These are phyloP conservation scores for Nesidiocoris tenuis DNA, from an alignment of 2,888 invertebrate species.

Conservation along the genomic window DNA sequence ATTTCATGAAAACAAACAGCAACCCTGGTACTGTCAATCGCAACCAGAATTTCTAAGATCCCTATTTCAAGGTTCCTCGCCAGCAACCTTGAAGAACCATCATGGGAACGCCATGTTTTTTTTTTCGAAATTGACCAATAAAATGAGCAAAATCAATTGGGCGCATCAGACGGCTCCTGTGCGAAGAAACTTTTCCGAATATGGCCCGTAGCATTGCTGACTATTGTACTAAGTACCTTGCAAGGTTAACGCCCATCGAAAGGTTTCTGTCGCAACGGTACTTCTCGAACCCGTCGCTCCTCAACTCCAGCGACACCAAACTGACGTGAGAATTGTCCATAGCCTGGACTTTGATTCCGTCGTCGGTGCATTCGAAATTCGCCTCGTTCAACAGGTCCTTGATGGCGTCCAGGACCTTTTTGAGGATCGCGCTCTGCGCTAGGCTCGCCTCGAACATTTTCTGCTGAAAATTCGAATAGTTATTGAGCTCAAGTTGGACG, in stretches of 20 bases:
- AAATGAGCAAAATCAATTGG: no score
- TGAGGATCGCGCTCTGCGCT: constrained; percentile 83
- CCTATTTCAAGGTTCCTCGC: no score
- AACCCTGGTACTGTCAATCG: no score
- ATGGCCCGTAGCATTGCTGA: neutral
- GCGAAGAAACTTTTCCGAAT: no score
- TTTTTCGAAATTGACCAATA: no score
- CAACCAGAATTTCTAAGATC: no score
- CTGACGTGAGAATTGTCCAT: constrained; percentile 99
- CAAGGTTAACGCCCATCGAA: constrained; percentile 95
- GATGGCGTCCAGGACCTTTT: constrained; percentile 96
- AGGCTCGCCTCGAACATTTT: constrained; percentile 99
- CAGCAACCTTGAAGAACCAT: no score
- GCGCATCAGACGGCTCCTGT: no score
- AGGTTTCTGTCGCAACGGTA: constrained; percentile 97
- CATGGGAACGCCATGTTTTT: no score
- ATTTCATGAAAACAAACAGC: no score
- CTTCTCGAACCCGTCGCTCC: constrained; percentile 96
- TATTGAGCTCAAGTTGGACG: no score
- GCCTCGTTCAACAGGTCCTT: constrained; percentile 97
- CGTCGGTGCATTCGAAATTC: constrained; percentile 95
- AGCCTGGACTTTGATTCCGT: constrained; percentile 83
- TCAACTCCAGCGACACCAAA: constrained; percentile 86
- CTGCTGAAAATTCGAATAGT: no score
- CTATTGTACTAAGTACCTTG: constrained; percentile 61